phyloP scores from a whole-genome alignment of 2,113 vertebrate genomes.

The Nannobrachium achirus region DNA sequence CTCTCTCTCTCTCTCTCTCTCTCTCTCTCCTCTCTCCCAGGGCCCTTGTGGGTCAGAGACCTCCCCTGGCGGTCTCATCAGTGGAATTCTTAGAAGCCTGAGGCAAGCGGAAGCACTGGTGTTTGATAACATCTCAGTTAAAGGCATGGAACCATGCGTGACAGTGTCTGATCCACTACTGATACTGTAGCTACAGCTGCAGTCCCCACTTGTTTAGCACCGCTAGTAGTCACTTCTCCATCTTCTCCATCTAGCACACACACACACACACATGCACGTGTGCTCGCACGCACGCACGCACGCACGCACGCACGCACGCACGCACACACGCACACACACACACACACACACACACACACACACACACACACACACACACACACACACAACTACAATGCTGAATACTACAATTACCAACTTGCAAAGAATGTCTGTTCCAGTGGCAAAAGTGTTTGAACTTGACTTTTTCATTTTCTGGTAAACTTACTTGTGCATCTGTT shows the following conservation, averaged over 20 bases:
- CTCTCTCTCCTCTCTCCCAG: constrained; percentile 2
- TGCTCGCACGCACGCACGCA: not conserved
- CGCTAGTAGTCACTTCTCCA: not conserved
- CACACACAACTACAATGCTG: not conserved
- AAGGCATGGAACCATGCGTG: constrained; percentile 35
- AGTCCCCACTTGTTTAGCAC: not conserved
- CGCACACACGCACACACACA: constrained; percentile 9
- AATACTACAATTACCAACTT: too few relatives aligned
- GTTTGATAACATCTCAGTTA: constrained; percentile 51
- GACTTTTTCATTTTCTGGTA: too few relatives aligned
- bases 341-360: constrained; percentile 3
- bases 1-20: not conserved
- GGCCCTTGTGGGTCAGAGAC: constrained; percentile 36
- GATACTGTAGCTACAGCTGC: constrained; percentile 26
- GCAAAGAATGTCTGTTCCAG: too few relatives aligned
- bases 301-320: not conserved
- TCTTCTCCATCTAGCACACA: not conserved
- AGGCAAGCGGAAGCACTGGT: constrained; percentile 40
- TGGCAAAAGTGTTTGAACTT: too few relatives aligned
- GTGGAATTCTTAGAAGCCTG: constrained; percentile 55
- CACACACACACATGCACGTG: not conserved
- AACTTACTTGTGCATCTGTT: too few relatives aligned
- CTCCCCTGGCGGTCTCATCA: constrained; percentile 61
- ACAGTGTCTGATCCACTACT: constrained; percentile 35
- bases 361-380: not conserved